These are phyloP conservation scores for Florisuga fusca DNA, from an alignment of 2,797 vertebrate genomes.

Conservation along the genomic window DNA sequence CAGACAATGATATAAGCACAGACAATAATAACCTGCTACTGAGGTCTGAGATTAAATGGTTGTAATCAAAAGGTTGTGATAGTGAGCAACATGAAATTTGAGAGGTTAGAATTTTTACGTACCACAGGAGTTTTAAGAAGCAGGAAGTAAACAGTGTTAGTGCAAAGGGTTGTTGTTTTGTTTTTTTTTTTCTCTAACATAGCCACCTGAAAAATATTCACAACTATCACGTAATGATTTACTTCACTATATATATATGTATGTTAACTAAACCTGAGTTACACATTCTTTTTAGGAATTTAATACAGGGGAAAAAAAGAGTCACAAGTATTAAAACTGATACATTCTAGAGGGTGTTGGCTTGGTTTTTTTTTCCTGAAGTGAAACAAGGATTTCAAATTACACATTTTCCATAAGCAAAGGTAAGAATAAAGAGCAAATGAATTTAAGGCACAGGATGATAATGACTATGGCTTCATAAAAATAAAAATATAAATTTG, in stretches of 20 bases:
- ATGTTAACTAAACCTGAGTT: constrained; percentile 62
- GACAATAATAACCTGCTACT: constrained; percentile 39
- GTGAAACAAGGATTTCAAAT: constrained; percentile 73
- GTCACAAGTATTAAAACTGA: constrained; percentile 65
- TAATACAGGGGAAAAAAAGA: constrained; percentile 36
- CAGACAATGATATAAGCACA: constrained; percentile 30
- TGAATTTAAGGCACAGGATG: constrained; percentile 64
- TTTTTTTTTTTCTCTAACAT: constrained; percentile 43
- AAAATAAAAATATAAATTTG: constrained; percentile 68
- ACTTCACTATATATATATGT: constrained; percentile 43
- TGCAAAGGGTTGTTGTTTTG: constrained; percentile 24
- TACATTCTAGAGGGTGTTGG: constrained; percentile 29
- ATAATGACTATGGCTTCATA: constrained; percentile 71
- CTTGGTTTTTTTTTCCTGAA: constrained; percentile 20
- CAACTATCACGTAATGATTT: constrained; percentile 71
- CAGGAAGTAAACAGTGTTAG: constrained; percentile 73
- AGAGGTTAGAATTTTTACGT: constrained; percentile 71
- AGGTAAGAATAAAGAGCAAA: constrained; percentile 69
- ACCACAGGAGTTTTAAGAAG: constrained; percentile 66
- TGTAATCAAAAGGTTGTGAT: constrained; percentile 67
- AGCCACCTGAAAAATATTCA: constrained; percentile 69
- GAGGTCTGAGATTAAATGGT: constrained; percentile 64
- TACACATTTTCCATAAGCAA: constrained; percentile 70
- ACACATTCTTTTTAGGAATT: constrained; percentile 73
- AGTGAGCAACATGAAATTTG: constrained; percentile 63